Percentiles rank a stretch among this genome's conserved stretches.
Conservation (phyloP, 2,113 vertebrate species). For the Phycodurus eques region DNA sequence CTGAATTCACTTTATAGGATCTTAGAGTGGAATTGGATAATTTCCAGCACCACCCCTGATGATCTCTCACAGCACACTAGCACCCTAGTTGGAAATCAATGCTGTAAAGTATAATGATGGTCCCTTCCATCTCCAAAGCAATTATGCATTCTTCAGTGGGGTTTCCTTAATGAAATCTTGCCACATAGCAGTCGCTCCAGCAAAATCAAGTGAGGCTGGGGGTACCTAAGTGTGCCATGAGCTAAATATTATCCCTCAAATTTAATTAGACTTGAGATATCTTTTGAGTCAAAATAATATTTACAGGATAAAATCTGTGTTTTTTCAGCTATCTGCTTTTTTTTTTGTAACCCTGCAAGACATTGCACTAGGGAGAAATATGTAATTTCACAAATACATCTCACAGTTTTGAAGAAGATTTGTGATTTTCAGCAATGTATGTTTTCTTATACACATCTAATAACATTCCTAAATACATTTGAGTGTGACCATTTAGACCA, state of each 20-base stretch:
- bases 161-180: constrained; percentile 48
- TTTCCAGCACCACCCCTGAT: neutral
- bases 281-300: neutral
- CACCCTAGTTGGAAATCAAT: neutral
- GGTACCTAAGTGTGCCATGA: neutral
- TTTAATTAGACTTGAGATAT: neutral
- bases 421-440: too few relatives aligned
- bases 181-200: constrained; percentile 9
- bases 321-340: neutral
- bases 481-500: too few relatives aligned
- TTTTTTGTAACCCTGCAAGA: neutral
- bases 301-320: neutral
- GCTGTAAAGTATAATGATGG: constrained; percentile 13
- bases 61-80: neutral
- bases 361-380: neutral
- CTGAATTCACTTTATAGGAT: neutral
- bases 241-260: neutral
- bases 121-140: constrained; percentile 36
- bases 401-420: too few relatives aligned
- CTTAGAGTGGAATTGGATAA: neutral
- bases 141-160: constrained; percentile 42
- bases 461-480: too few relatives aligned
- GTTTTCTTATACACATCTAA: too few relatives aligned
- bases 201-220: constrained; percentile 16
- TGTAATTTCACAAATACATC: too few relatives aligned